Conservation (phyloP, 1,140 invertebrate species). For the Grapholita molesta region DNA sequence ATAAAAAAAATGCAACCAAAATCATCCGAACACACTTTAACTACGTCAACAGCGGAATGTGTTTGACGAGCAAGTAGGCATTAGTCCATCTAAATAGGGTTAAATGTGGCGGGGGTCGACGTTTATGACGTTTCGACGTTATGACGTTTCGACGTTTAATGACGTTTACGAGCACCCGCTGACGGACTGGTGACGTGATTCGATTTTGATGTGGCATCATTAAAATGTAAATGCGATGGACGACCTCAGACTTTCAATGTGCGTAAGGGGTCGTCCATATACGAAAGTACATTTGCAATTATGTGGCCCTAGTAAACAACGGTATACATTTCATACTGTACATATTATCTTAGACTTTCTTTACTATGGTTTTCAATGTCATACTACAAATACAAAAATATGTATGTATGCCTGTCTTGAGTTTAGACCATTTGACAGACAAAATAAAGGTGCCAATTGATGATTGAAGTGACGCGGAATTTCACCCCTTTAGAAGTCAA, state of each 20-base stretch:
- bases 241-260: constrained; percentile 10
- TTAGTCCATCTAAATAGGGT: constrained; percentile 38
- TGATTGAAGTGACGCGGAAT: too few relatives aligned
- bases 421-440: too few relatives aligned
- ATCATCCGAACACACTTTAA: neutral
- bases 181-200: constrained; percentile 20
- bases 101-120: constrained; percentile 32
- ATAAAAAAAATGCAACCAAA: neutral
- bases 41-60: neutral
- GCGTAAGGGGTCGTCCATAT: constrained; percentile 4
- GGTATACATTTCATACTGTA: neutral
- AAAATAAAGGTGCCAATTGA: too few relatives aligned
- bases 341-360: too few relatives aligned
- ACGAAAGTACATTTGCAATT: neutral
- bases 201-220: constrained; percentile 33
- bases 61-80: constrained; percentile 32
- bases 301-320: too few relatives aligned
- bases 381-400: too few relatives aligned
- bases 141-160: neutral
- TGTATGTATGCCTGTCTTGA: too few relatives aligned
- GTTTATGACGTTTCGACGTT: neutral
- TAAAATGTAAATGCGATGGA: constrained; percentile 34
- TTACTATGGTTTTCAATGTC: too few relatives aligned
- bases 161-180: constrained; percentile 22
- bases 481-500: too few relatives aligned